Conservation (phyloP, 2,797 vertebrate genomes). For the Pteronotus mesoamericanus region DNA sequence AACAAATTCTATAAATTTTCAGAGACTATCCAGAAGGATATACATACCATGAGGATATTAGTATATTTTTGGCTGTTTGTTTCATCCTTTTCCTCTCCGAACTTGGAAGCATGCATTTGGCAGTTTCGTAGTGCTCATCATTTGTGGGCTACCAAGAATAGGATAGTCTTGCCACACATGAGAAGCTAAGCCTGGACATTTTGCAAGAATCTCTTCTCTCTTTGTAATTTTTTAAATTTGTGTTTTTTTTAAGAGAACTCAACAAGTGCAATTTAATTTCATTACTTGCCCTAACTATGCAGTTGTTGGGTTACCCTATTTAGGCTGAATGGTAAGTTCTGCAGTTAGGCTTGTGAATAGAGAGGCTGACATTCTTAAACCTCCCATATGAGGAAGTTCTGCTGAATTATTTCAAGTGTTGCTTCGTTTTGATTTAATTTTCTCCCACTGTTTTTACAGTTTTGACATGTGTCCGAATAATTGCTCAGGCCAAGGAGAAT, state of each 20-base stretch:
- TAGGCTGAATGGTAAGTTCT: conserved; percentile 20
- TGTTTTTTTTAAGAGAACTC: neutral
- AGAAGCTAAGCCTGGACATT: conserved; percentile 4
- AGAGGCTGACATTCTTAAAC: neutral
- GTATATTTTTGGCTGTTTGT: neutral
- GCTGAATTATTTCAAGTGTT: conserved; percentile 6
- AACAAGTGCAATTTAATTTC: conserved; percentile 7
- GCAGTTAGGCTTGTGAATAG: neutral
- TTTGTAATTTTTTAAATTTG: conserved; percentile 16
- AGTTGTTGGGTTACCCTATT: neutral
- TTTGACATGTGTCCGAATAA: conserved; percentile 94
- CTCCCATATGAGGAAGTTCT: conserved; percentile 8
- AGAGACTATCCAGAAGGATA: neutral
- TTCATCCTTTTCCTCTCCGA: neutral
- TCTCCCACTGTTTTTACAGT: conserved; percentile 75
- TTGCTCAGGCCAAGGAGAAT: conserved; percentile 92
- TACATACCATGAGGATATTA: neutral
- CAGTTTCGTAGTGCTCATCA: neutral
- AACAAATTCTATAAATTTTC: conserved; percentile 5
- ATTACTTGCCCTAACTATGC: neutral
- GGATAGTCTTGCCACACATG: neutral
- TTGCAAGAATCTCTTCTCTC: neutral
- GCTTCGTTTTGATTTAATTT: conserved; percentile 51
- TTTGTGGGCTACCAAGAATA: neutral
- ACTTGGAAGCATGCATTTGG: neutral